phyloP scores from a whole-genome alignment of 2,888 invertebrate genomes.

The Lysandra coridon region DNA sequence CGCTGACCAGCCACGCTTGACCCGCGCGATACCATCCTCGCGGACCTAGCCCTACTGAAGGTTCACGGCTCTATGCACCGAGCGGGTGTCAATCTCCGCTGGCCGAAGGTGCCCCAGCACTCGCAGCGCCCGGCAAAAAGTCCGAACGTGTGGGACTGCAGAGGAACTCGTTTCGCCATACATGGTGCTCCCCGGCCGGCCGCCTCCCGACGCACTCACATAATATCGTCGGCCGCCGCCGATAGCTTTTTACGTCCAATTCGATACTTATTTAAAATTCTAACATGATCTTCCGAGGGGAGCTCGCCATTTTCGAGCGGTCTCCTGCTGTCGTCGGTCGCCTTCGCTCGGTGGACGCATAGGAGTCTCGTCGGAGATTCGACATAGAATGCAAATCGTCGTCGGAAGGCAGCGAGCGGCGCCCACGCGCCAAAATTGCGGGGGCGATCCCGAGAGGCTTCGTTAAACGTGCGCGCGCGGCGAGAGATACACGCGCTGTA shows the following conservation, averaged over 20 bases:
- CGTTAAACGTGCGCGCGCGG: slow-evolving; percentile 73
- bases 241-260: slow-evolving; percentile 80
- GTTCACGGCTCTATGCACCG: slow-evolving; percentile 44
- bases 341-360: slow-evolving; percentile 43
- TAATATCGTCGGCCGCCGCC: slow-evolving; percentile 77
- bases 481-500: slow-evolving; percentile 65
- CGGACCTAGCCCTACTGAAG: neutral
- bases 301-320: slow-evolving; percentile 74
- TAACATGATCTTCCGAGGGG: slow-evolving; percentile 78
- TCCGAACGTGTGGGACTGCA: slow-evolving; percentile 77
- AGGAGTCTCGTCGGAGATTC: slow-evolving; percentile 55
- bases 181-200: slow-evolving; percentile 71
- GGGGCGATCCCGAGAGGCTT: slow-evolving; percentile 71
- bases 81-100: slow-evolving; percentile 52
- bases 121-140: slow-evolving; percentile 74
- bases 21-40: slow-evolving; percentile 40
- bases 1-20: slow-evolving; percentile 55
- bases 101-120: slow-evolving; percentile 61
- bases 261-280: slow-evolving; percentile 81
- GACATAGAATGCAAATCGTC: slow-evolving; percentile 76
- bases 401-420: slow-evolving; percentile 63
- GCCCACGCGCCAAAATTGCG: slow-evolving; percentile 75
- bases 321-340: slow-evolving; percentile 72
- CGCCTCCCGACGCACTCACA: slow-evolving; percentile 77
- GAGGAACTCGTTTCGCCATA: slow-evolving; percentile 78